A percentile compares a stretch with the other conserved stretches of the same genome.
Conservation (phyloP, 1,140 invertebrate species). For the Proctacanthus coquilletti region DNA sequence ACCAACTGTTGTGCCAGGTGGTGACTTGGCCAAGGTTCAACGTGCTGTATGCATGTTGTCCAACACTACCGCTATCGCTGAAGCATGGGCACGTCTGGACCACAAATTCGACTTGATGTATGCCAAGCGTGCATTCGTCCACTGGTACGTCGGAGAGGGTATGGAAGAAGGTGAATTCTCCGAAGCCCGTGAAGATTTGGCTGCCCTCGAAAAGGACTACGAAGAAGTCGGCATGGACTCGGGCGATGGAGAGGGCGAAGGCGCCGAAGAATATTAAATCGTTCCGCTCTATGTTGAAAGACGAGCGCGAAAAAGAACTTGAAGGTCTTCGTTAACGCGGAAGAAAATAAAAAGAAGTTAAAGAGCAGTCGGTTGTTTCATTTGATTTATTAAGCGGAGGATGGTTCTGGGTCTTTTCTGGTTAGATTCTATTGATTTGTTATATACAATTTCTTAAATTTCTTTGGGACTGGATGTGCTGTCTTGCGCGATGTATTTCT, state of each 20-base stretch:
- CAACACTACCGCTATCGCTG: slow-evolving; percentile 68
- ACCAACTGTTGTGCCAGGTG: slow-evolving; percentile 66
- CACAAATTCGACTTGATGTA: slow-evolving; percentile 76
- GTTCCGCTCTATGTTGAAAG: too few species aligned
- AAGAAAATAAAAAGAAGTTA: too few species aligned
- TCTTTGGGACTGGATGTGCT: too few species aligned
- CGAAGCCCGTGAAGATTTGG: slow-evolving; percentile 73
- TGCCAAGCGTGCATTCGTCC: slow-evolving; percentile 69
- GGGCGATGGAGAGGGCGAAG: slow-evolving; percentile 52
- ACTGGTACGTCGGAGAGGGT: slow-evolving; percentile 75
- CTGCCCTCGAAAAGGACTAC: slow-evolving; percentile 71
- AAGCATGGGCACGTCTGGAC: slow-evolving; percentile 62
- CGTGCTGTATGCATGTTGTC: slow-evolving; percentile 63
- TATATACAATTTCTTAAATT: too few species aligned
- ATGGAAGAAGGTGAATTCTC: slow-evolving; percentile 78
- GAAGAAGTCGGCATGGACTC: slow-evolving; percentile 66
- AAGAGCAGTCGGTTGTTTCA: too few species aligned
- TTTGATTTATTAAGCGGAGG: too few species aligned
- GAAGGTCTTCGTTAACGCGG: too few species aligned
- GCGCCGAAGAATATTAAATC: slow-evolving; percentile 53
- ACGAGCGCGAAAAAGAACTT: too few species aligned
- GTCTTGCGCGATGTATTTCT: too few species aligned
- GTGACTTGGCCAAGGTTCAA: slow-evolving; percentile 60
- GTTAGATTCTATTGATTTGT: too few species aligned
- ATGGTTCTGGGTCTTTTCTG: too few species aligned